phyloP scores from a whole-genome alignment of 2,113 vertebrate species.

The Poecile atricapillus region DNA sequence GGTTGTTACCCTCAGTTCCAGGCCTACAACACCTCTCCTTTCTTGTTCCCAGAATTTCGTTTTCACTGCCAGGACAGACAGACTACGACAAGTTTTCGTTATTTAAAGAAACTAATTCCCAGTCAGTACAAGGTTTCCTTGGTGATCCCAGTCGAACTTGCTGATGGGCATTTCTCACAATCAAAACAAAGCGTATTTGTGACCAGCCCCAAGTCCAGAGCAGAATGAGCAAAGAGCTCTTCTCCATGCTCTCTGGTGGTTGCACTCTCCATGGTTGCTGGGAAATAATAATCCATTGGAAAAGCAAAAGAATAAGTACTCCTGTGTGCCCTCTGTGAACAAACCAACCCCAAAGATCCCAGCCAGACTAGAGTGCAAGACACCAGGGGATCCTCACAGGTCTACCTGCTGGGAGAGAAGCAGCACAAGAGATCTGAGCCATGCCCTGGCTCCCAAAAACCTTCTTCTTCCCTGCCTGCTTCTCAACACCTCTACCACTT shows the following conservation, averaged over 20 bases:
- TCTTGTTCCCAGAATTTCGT: neutral
- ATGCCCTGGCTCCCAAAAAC: neutral
- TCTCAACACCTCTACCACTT: neutral
- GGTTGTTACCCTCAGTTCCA: neutral
- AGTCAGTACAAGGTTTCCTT: neutral
- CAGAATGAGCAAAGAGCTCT: neutral
- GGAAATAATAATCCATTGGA: neutral
- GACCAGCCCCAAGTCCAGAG: neutral
- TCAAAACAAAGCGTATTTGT: neutral
- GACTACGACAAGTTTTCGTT: neutral
- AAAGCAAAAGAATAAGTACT: neutral
- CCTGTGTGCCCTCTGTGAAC: neutral
- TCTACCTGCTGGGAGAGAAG: neutral
- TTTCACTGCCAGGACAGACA: neutral
- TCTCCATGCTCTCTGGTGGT: neutral
- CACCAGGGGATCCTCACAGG: neutral
- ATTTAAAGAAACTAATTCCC: neutral
- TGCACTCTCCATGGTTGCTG: neutral
- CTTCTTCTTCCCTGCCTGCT: neutral
- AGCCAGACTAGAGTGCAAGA: neutral
- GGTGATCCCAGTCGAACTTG: neutral
- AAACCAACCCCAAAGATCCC: neutral
- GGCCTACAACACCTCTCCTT: neutral
- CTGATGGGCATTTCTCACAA: neutral
- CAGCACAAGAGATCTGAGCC: neutral